These are phyloP conservation scores for Physocephala rufipes DNA, from an alignment of 2,888 invertebrate species.

Conservation along the genomic window DNA sequence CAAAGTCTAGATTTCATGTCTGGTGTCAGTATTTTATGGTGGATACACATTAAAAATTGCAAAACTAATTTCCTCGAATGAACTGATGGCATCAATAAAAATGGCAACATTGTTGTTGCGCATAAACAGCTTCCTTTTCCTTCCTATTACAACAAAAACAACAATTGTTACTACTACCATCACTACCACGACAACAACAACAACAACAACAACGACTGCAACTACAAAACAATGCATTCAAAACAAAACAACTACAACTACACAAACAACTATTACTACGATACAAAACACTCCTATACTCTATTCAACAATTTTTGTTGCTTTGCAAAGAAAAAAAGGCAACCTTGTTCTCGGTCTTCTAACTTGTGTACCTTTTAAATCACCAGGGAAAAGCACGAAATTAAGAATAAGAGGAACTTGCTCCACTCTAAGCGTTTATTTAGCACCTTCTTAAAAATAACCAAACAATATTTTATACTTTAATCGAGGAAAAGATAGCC, in stretches of 20 bases:
- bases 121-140: background rate
- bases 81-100: slow-evolving; percentile 2
- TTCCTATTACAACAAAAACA: too few species aligned
- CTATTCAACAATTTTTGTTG: too few species aligned
- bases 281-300: background rate
- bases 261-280: background rate
- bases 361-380: background rate
- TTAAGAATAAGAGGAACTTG: background rate
- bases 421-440: slow-evolving; percentile 13
- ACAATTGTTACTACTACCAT: too few species aligned
- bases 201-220: background rate
- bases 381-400: background rate
- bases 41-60: slow-evolving; percentile 4
- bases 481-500: background rate
- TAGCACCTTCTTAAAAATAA: background rate
- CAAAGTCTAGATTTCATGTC: too few species aligned
- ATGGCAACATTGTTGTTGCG: background rate
- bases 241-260: too few species aligned
- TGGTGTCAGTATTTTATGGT: slow-evolving; percentile 1
- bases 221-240: background rate
- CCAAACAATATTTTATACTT: background rate
- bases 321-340: too few species aligned
- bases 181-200: background rate
- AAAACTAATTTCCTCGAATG: slow-evolving; percentile 15
- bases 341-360: too few species aligned